phyloP scores from a whole-genome alignment of 1,140 invertebrate species.

The Tetranychus cinnabarinus region DNA sequence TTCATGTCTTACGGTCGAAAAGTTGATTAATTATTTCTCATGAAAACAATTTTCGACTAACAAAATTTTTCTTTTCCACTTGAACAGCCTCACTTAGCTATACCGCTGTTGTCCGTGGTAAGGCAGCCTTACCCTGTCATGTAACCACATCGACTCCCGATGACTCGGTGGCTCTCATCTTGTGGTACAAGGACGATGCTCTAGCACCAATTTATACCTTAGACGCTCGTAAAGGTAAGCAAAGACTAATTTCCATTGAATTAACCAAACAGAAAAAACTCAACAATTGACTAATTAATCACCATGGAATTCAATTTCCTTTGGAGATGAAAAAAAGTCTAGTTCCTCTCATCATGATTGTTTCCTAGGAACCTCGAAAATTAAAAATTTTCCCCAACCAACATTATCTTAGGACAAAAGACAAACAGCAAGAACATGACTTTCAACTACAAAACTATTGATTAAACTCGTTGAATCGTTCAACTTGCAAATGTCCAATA shows the following conservation, averaged over 20 bases:
- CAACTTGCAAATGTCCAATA: too few relatives aligned
- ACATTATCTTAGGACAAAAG: too few relatives aligned
- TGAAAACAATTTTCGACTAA: not conserved
- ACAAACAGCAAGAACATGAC: too few relatives aligned
- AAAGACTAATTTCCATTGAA: not conserved
- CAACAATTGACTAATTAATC: not conserved
- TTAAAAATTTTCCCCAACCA: too few relatives aligned
- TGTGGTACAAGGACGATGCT: slow-evolving; percentile 62
- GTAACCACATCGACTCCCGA: slow-evolving; percentile 43
- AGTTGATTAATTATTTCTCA: not conserved
- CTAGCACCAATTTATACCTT: slow-evolving; percentile 50
- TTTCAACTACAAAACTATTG: too few relatives aligned
- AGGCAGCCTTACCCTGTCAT: slow-evolving; percentile 42
- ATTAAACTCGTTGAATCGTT: too few relatives aligned
- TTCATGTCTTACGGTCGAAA: too few relatives aligned
- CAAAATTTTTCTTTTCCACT: not conserved
- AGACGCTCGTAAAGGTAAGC: slow-evolving; percentile 11
- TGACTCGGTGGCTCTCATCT: slow-evolving; percentile 64
- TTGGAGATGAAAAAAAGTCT: too few relatives aligned
- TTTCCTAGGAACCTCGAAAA: too few relatives aligned
- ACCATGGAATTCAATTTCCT: not conserved
- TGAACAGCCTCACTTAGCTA: slow-evolving; percentile 14
- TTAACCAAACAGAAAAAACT: too few relatives aligned
- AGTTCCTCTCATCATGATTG: too few relatives aligned
- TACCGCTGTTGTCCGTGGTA: slow-evolving; percentile 38